Evolutionary conservation across 2,888 invertebrate genomes (phyloP).

Genomic region (Rhingia rostrata): DNA sequence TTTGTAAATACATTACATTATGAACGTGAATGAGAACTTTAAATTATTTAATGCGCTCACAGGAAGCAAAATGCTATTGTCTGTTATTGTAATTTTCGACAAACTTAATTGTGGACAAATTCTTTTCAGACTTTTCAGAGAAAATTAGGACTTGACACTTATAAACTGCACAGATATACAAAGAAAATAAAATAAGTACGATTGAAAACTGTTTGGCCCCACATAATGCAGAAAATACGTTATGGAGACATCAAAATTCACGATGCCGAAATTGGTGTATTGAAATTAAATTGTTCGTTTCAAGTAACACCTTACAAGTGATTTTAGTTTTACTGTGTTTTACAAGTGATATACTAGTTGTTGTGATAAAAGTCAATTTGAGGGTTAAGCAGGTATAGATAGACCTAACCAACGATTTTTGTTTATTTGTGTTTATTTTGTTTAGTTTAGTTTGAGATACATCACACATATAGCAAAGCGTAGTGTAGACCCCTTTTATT

Average conservation of each 20-base stretch:
- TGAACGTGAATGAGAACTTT: constrained; percentile 52
- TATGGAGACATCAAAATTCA: constrained; percentile 75
- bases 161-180: constrained; percentile 51
- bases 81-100: constrained; percentile 24
- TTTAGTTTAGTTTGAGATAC: not conserved
- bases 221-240: constrained; percentile 75
- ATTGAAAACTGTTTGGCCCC: constrained; percentile 74
- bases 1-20: constrained; percentile 57
- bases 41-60: not conserved
- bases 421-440: not conserved
- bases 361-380: not conserved
- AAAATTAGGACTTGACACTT: constrained; percentile 36
- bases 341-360: not conserved
- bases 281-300: constrained; percentile 42
- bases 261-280: constrained; percentile 59
- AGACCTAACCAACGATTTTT: not conserved
- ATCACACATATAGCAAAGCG: not conserved
- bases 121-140: constrained; percentile 47
- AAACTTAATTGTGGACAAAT: constrained; percentile 47
- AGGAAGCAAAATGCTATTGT: constrained; percentile 1
- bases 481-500: constrained; percentile 6
- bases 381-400: not conserved
- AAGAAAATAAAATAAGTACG: constrained; percentile 60
- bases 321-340: constrained; percentile 1
- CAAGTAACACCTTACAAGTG: constrained; percentile 47